These are phyloP conservation scores for Thera obeliscata DNA, from an alignment of 2,888 invertebrate genomes.

Conservation along the genomic window DNA sequence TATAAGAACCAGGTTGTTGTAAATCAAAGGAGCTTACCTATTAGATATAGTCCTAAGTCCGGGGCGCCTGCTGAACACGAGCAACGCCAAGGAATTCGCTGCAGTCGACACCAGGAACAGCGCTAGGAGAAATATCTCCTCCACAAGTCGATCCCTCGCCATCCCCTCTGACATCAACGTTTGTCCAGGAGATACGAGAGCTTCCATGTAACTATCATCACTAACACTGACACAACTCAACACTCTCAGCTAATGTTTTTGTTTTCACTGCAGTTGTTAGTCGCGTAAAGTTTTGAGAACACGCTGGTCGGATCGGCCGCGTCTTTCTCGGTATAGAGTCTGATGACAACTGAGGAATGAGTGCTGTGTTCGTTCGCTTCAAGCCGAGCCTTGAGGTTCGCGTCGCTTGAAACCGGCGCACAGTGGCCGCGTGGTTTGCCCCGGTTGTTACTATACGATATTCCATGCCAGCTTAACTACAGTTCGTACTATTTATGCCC, in stretches of 20 bases:
- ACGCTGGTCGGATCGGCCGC: slow-evolving; percentile 72
- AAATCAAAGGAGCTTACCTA: slow-evolving; percentile 81
- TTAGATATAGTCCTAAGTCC: slow-evolving; percentile 91
- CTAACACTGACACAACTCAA: slow-evolving; percentile 75
- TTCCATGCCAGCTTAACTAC: slow-evolving; percentile 1
- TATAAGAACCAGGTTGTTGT: slow-evolving; percentile 35
- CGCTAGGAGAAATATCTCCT: slow-evolving; percentile 79
- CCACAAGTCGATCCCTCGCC: slow-evolving; percentile 77
- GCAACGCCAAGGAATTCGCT: slow-evolving; percentile 88
- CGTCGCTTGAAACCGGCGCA: background rate
- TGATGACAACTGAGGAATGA: slow-evolving; percentile 70
- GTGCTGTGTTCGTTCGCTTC: slow-evolving; percentile 33
- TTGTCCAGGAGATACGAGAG: slow-evolving; percentile 77
- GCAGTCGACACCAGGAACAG: slow-evolving; percentile 87
- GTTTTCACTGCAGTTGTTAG: slow-evolving; percentile 72
- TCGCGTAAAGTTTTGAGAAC: slow-evolving; percentile 83
- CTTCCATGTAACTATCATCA: slow-evolving; percentile 79
- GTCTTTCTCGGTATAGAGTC: slow-evolving; percentile 80
- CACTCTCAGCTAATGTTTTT: slow-evolving; percentile 70
- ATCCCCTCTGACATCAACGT: slow-evolving; percentile 79
- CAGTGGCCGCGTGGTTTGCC: slow-evolving; percentile 52
- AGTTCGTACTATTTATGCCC: background rate
- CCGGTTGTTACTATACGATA: slow-evolving; percentile 38
- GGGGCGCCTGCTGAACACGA: slow-evolving; percentile 89
- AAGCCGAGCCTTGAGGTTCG: background rate